A percentile compares a stretch with the other conserved stretches of the same genome.
phyloP scores from a whole-genome alignment of 2,888 invertebrate genomes.

The Mechanitis mazaeus region DNA sequence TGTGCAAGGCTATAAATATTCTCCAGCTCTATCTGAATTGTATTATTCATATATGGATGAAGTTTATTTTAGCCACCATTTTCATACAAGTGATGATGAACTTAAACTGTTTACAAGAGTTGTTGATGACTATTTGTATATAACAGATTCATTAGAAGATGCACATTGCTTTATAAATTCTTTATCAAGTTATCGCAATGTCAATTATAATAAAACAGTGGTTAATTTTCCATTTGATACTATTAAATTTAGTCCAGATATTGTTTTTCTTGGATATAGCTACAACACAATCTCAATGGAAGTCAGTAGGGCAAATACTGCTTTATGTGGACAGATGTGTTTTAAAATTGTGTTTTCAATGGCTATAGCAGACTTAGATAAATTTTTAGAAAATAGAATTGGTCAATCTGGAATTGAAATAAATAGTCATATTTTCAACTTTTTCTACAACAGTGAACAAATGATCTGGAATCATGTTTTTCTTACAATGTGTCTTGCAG shows the following conservation, averaged over 20 bases:
- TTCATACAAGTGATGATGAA: conserved; percentile 34
- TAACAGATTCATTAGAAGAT: conserved; percentile 59
- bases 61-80: conserved; percentile 47
- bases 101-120: conserved; percentile 58
- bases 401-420: conserved; percentile 65
- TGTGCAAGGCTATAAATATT: conserved; percentile 70
- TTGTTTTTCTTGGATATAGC: conserved; percentile 61
- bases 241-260: conserved; percentile 47
- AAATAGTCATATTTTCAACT: conserved; percentile 63
- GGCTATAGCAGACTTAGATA: conserved; percentile 47
- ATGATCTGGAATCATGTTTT: conserved; percentile 63
- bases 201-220: conserved; percentile 63
- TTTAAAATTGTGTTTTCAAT: conserved; percentile 64
- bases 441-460: conserved; percentile 54
- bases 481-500: conserved; percentile 63
- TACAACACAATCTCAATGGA: conserved; percentile 57
- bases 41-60: conserved; percentile 63
- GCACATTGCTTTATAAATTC: conserved; percentile 55
- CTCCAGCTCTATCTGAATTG: conserved; percentile 68
- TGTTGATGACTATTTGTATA: conserved; percentile 70
- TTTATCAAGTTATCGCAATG: conserved; percentile 58
- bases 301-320: conserved; percentile 58
- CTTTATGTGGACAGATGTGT: conserved; percentile 64
- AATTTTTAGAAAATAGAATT: conserved; percentile 63
- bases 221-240: conserved; percentile 53